phyloP scores from a whole-genome alignment of 2,113 vertebrate species.

The Ammospiza nelsoni region DNA sequence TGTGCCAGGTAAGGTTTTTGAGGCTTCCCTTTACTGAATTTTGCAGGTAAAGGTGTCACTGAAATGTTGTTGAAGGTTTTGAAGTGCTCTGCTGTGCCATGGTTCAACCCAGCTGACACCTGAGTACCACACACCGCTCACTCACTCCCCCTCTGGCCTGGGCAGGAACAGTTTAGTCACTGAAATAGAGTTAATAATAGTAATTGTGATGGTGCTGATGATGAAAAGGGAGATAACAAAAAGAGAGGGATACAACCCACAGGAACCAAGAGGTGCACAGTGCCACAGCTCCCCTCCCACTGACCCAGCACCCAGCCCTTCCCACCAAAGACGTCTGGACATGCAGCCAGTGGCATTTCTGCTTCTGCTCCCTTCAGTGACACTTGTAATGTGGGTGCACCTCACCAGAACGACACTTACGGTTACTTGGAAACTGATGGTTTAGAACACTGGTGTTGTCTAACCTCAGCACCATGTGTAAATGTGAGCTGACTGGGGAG shows the following conservation, averaged over 20 bases:
- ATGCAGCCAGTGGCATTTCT: accelerated
- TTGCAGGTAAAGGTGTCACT: neutral
- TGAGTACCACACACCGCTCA: accelerated
- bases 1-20: constrained; percentile 82
- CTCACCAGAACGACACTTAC: neutral
- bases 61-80: neutral
- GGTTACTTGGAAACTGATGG: neutral
- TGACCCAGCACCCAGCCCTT: neutral
- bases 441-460: neutral
- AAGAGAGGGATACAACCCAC: neutral
- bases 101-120: neutral
- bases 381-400: neutral
- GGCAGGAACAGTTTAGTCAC: neutral
- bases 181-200: neutral
- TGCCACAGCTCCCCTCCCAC: neutral
- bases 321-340: neutral
- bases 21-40: neutral
- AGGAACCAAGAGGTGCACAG: neutral
- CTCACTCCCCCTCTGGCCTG: accelerated
- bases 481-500: neutral
- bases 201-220: neutral
- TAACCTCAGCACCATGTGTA: neutral
- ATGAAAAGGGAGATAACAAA: neutral
- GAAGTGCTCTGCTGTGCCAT: neutral
- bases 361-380: neutral